Conservation (phyloP, 2,797 vertebrate species). For the Austrolebias charrua region DNA sequence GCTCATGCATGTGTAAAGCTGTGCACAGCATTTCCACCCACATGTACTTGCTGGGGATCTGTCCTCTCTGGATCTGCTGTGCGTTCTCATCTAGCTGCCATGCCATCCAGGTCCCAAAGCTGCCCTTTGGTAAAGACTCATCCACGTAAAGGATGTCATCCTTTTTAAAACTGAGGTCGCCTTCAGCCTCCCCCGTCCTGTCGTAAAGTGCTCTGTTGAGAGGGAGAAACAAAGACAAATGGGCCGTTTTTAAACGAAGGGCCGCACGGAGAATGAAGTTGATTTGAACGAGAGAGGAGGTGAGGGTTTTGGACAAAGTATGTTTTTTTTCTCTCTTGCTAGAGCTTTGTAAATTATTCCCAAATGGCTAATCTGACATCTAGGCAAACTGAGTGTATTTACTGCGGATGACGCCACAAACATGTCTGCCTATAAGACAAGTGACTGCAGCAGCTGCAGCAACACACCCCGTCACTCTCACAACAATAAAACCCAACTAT, state of each 20-base stretch:
- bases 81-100: slow-evolving; percentile 97
- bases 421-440: slow-evolving; percentile 65
- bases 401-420: slow-evolving; percentile 73
- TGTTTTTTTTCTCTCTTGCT: slow-evolving; percentile 15
- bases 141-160: slow-evolving; percentile 98
- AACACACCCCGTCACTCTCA: slow-evolving; percentile 37
- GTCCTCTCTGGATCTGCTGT: slow-evolving; percentile 93
- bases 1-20: slow-evolving; percentile 27
- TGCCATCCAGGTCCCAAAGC: slow-evolving; percentile 95
- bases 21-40: slow-evolving; percentile 68
- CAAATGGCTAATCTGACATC: slow-evolving; percentile 52
- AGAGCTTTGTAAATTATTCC: slow-evolving; percentile 49
- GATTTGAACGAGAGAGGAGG: slow-evolving; percentile 38
- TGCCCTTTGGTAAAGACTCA: slow-evolving; percentile 92
- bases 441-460: slow-evolving; percentile 74
- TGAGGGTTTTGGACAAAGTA: slow-evolving; percentile 16
- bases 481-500: slow-evolving; percentile 68
- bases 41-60: slow-evolving; percentile 98
- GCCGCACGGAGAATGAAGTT: slow-evolving; percentile 21
- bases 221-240: slow-evolving; percentile 48
- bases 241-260: slow-evolving; percentile 21
- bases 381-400: slow-evolving; percentile 63
- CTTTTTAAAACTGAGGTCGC: slow-evolving; percentile 95
- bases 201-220: slow-evolving; percentile 91
- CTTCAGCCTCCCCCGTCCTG: slow-evolving; percentile 86